Conservation (phyloP, 2,888 invertebrate species). For the Apeira syringaria region DNA sequence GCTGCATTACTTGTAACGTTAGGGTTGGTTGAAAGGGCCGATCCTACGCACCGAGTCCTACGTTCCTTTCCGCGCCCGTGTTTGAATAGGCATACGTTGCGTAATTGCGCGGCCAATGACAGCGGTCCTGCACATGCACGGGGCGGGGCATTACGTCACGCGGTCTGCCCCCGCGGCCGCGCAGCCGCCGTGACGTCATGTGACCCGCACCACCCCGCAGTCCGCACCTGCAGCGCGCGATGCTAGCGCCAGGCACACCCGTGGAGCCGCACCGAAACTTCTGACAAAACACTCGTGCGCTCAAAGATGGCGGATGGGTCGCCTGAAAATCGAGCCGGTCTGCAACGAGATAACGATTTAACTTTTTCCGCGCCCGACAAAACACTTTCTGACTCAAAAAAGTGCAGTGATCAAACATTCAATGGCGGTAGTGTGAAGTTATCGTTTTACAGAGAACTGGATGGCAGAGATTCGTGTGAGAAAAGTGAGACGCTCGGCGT, state of each 20-base stretch:
- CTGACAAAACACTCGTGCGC: conserved; percentile 85
- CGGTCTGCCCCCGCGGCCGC: conserved; percentile 72
- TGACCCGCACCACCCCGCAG: conserved; percentile 46
- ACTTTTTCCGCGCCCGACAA: conserved; percentile 80
- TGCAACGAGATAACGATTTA: conserved; percentile 82
- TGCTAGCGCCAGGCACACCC: conserved; percentile 60
- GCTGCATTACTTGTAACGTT: conserved; percentile 71
- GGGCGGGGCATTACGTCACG: conserved; percentile 83
- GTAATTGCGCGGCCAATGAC: conserved; percentile 81
- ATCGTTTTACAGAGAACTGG: conserved; percentile 76
- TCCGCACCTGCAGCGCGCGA: conserved; percentile 56
- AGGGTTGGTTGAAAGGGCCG: conserved; percentile 51
- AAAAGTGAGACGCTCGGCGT: conserved; percentile 80
- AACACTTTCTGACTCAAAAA: conserved; percentile 79
- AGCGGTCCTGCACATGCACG: conserved; percentile 76
- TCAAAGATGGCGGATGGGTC: conserved; percentile 93
- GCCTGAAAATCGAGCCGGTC: conserved; percentile 85
- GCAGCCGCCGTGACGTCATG: conserved; percentile 82
- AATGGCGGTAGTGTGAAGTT: conserved; percentile 69
- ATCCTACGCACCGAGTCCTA: conserved; percentile 67
- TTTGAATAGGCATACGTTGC: conserved; percentile 77
- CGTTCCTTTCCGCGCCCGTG: conserved; percentile 72
- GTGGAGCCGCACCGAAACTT: conserved; percentile 63
- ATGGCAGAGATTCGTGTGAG: conserved; percentile 80
- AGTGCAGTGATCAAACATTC: conserved; percentile 76